Conservation (phyloP, 2,797 vertebrate genomes). For the Rhadinocentrus ornatus region DNA sequence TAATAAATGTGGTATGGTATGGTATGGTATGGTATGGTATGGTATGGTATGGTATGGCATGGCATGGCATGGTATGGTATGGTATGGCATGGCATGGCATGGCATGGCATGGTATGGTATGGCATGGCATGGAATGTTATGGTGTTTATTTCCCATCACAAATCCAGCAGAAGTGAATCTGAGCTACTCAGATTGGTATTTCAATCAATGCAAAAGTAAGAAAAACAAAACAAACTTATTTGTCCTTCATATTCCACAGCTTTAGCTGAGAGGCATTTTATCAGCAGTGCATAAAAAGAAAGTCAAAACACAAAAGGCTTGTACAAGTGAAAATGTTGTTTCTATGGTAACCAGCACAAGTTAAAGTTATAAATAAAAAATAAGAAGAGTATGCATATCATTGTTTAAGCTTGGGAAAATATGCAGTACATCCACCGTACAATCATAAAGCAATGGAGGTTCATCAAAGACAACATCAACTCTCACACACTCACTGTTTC, state of each 20-base stretch:
- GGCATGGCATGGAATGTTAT: too few relatives aligned
- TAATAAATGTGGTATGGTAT: too few relatives aligned
- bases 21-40: too few relatives aligned
- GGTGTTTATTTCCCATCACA: not conserved
- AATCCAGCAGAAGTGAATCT: not conserved
- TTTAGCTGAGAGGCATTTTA: conserved; percentile 34
- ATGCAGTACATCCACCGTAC: conserved; percentile 13
- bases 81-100: too few relatives aligned
- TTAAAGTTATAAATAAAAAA: conserved; percentile 11
- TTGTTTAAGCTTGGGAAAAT: conserved; percentile 32
- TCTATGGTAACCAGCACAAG: conserved; percentile 61
- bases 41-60: too few relatives aligned
- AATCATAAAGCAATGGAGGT: conserved; percentile 18
- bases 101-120: too few relatives aligned
- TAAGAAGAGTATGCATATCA: conserved; percentile 1
- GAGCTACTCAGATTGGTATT: not conserved
- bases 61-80: too few relatives aligned
- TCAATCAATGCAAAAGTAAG: not conserved
- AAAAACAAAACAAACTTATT: conserved; percentile 18
- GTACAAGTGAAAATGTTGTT: conserved; percentile 55
- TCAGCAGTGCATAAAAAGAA: conserved; percentile 42
- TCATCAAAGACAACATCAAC: conserved; percentile 2
- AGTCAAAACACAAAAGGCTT: conserved; percentile 48
- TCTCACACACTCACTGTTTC: not conserved
- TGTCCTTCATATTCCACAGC: conserved; percentile 32